Base-by-base conservation (phyloP, 2,113 vertebrate species). In the Sebastes fasciatus region DNA sequence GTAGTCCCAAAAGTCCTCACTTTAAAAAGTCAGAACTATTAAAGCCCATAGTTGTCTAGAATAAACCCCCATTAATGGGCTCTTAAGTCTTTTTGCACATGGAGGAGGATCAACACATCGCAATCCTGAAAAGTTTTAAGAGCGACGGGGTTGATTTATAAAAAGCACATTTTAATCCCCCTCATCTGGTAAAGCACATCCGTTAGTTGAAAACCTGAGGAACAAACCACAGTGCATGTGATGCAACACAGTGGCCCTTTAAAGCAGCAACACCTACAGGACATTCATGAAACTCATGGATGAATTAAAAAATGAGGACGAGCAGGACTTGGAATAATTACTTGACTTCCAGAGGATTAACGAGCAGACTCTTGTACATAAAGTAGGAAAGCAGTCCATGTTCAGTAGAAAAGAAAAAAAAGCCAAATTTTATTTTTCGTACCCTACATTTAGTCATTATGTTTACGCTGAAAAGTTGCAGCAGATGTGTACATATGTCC, bases 91-190 rank as follows among this genome's bases (percentile, higher is more conserved):
- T 79, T 86, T 79, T 86, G 86, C 83, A 78, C 85, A 65, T 3
- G 40, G 63, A 34, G 66, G 81, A 88, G 80, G 80, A 93, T 93
- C 83, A 84, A 83, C 83, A 87, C 66, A 48, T 82, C 9, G 46
- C 60, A 82, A 86, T 86, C 70, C 80, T 76, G 83, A 86, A 85
- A 93, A 80, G 77, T 86, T 90, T 77, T 16, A 80, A 85, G 82
- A 86, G 85, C 72, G 40, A 51, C 23, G 14, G 62, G 83, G 40
- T 60, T 71, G 79, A 63, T 83, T 92, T 87, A 83, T 86, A 68
- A 86, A 87, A 90, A 91, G 84, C 86, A 88, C 86, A 91, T 79
- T 88, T 83, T 81, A 89, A 86, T 87, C 89, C 68, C 40, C 63
- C 45, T 88, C 61, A 87, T 79, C 76, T 86, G 81, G 16, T 46